Conservation (phyloP, 2,113 vertebrate genomes). For the Tetrao urogallus region DNA sequence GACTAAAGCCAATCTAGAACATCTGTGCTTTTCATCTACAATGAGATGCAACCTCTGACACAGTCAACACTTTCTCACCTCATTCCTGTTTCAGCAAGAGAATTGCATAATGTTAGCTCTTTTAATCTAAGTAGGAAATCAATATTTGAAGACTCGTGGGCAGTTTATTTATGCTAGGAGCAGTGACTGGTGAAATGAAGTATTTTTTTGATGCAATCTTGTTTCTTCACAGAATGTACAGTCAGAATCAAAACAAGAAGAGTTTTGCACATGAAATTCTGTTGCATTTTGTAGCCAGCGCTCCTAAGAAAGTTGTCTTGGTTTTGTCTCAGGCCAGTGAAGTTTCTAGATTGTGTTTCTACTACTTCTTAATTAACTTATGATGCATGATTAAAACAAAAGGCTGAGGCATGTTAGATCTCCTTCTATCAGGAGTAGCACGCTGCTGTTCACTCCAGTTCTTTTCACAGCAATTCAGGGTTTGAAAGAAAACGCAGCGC, state of each 20-base stretch:
- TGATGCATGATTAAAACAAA: background rate
- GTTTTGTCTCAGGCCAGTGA: background rate
- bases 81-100: background rate
- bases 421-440: accelerated
- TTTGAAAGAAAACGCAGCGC: background rate
- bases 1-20: background rate
- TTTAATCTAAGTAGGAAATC: conserved; percentile 31
- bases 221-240: background rate
- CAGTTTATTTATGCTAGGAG: conserved; percentile 7
- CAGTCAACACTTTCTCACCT: conserved; percentile 20
- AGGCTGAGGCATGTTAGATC: background rate
- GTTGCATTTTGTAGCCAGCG: background rate
- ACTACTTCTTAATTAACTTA: background rate
- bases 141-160: background rate
- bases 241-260: background rate
- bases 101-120: conserved; percentile 5
- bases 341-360: background rate
- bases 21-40: background rate
- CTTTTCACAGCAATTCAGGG: background rate
- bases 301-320: background rate
- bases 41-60: background rate
- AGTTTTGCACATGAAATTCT: background rate
- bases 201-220: background rate
- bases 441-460: background rate
- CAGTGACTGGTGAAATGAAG: background rate